Base-by-base conservation (phyloP, 1,140 invertebrate genomes). In the Spodoptera frugiperda region DNA sequence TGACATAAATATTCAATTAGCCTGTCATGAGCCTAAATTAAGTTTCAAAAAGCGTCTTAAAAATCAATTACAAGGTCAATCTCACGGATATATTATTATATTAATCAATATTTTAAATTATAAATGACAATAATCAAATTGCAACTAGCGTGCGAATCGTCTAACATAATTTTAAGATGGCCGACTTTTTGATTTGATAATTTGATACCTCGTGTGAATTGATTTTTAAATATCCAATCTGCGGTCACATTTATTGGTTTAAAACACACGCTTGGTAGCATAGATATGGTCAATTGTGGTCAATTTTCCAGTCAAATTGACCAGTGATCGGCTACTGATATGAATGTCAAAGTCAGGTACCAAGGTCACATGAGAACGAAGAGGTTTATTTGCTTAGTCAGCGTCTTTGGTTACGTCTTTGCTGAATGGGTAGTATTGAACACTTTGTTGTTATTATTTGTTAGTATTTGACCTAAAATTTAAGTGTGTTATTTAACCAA, bases 311-410 rank as follows among this genome's bases (percentile, higher is more conserved):
- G 21, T 71, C 53, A 55, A 71, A 71, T 71, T 71, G 68, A 55
- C 30, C 49, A 55, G 25, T 71, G 68, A 55, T 71, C 12, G 51
- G 68, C 53, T 72, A 72, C 53, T 21, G 53, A n/a, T 25, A 14
- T 68, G 65, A 53, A 68, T 72, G 68, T 70, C 67, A 70, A 70
- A 53, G 51, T 70, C 68, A 72, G 46, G 68, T 72, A 72, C 53
- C 53, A 72, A 33, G 68, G 30, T 25, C n/a, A 39, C 33, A 72
- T 55, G 11, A 25, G 30, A 11, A 17, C 12, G 2, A 72, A 55
- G 68, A 72, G 53, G 51, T 46, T 57, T 67, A 67, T 67, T 63
- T 25, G 63, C 39, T 67, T 48, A 25, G 33, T 63, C 59, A 63
- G 63, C 44, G 44, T 14, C 11, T 8, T 1, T 25, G 14, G 1